A percentile compares a stretch with the other conserved stretches of the same genome.
These are phyloP conservation scores for Peromyscus aztecus DNA, from an alignment of 2,797 vertebrate genomes.

Conservation along the genomic window DNA sequence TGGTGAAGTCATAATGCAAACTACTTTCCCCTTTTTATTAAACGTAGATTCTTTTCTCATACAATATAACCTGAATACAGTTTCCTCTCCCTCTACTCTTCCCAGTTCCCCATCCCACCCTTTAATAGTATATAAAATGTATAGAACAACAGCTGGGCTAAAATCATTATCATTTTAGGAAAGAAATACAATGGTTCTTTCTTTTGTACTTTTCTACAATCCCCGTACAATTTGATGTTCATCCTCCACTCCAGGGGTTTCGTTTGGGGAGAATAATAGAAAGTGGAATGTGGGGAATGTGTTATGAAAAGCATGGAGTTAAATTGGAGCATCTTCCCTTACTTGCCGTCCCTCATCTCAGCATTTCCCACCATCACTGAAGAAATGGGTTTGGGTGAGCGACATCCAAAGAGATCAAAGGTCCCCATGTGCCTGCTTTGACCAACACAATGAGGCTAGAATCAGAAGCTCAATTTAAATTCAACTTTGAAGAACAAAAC, in stretches of 20 bases:
- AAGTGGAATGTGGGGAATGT: neutral
- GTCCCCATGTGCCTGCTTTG: constrained; percentile 59
- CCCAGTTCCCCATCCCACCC: neutral
- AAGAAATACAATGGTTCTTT: constrained; percentile 26
- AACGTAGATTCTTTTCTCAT: neutral
- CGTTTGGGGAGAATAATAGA: constrained; percentile 13
- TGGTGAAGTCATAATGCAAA: constrained; percentile 16
- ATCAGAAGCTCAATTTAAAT: constrained; percentile 68
- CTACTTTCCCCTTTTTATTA: neutral
- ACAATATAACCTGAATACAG: neutral
- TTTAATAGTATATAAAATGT: neutral
- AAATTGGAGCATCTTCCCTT: neutral
- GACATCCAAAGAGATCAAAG: constrained; percentile 42
- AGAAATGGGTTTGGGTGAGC: constrained; percentile 22
- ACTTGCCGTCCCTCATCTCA: neutral
- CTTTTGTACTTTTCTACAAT: neutral
- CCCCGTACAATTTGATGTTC: neutral
- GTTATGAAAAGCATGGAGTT: neutral
- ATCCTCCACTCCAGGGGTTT: neutral
- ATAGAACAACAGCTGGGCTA: neutral
- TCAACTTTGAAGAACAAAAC: constrained; percentile 71
- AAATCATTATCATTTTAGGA: neutral
- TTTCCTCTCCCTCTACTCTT: neutral
- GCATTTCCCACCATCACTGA: neutral
- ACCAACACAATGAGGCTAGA: constrained; percentile 62